Conservation (phyloP, 1,140 invertebrate species). For the Aphelinus atriplicis region DNA sequence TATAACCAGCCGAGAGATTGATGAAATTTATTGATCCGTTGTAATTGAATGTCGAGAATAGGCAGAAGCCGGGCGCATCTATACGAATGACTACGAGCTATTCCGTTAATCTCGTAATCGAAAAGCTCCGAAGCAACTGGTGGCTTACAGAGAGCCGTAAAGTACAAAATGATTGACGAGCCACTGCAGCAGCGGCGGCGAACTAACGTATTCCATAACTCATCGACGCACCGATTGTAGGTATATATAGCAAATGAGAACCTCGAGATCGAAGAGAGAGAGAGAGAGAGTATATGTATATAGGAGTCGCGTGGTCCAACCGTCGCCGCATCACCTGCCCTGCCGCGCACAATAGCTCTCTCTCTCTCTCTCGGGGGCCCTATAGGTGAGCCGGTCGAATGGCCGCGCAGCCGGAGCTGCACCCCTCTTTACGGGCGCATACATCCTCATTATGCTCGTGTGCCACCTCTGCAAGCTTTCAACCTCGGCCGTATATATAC, state of each 20-base stretch:
- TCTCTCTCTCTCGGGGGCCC: conserved; percentile 47
- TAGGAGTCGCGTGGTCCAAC: conserved; percentile 63
- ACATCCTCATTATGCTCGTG: conserved; percentile 55
- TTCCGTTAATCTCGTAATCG: too few species aligned
- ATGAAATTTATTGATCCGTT: too few species aligned
- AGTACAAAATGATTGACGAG: not conserved
- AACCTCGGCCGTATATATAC: conserved; percentile 19
- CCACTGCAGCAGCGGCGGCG: not conserved
- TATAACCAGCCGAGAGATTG: too few species aligned
- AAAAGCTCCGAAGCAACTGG: too few species aligned
- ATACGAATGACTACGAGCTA: too few species aligned
- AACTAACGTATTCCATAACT: not conserved
- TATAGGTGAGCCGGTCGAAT: conserved; percentile 50
- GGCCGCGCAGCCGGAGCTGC: conserved; percentile 19
- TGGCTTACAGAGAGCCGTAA: too few species aligned
- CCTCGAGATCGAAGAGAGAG: too few species aligned
- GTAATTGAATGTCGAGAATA: too few species aligned
- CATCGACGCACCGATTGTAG: too few species aligned
- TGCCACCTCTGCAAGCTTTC: conserved; percentile 36
- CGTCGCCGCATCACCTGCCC: conserved; percentile 66
- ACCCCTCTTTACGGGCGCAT: conserved; percentile 50
- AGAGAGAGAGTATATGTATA: conserved; percentile 1
- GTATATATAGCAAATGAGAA: too few species aligned
- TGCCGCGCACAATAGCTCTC: conserved; percentile 51
- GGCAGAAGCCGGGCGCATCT: too few species aligned